Evolutionary conservation across 2,888 invertebrate genomes (phyloP), one percentile per base, ranked within the genome.

Genomic region (Schizaphis graminum): DNA sequence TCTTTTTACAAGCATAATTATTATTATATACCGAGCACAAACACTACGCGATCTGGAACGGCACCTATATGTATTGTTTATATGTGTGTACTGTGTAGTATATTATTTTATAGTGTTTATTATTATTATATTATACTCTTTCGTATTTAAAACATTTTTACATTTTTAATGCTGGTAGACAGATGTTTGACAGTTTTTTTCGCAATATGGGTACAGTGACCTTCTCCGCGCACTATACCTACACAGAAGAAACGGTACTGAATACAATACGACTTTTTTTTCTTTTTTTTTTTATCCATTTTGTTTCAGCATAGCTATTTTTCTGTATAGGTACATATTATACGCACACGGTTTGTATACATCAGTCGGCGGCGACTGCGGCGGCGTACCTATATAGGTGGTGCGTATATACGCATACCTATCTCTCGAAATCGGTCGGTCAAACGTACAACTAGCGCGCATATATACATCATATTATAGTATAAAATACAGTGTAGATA

Each of bases 161-260:
- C 57, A 61, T 87, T 87, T 77, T 87, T 41, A 92, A 88, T 88
- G 92, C 88, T 88, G 92, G 92, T 88, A 88, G 92, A 92, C 92
- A 92, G 92, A 92, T 92, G 92, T 92, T 92, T 67, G 87, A 67
- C 87, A n/a, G 87, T 92, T 53, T 88, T 44, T 92, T 92, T 67
- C 11, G 88, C 92, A 88, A 92, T 92, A 92, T 86, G 85, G 85
- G 57, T 61, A 67, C 87, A 87, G 57, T 87, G 61, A 92, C 67
- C 91, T 91, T 56, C 53, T n/a, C 47, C 44, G 91, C 56, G 28
- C 44, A 28, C 35, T 53, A 57, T 61, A 67, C 56, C 57, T 44
- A 89, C 28, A 89, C 89, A 77, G 35, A 35, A 21, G 61, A 90
- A n/a, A 90, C 44, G 61, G 61, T 61, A 90, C n/a, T 90, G 61